Conservation (phyloP, 2,888 invertebrate genomes). For the Microplitis manilae region DNA sequence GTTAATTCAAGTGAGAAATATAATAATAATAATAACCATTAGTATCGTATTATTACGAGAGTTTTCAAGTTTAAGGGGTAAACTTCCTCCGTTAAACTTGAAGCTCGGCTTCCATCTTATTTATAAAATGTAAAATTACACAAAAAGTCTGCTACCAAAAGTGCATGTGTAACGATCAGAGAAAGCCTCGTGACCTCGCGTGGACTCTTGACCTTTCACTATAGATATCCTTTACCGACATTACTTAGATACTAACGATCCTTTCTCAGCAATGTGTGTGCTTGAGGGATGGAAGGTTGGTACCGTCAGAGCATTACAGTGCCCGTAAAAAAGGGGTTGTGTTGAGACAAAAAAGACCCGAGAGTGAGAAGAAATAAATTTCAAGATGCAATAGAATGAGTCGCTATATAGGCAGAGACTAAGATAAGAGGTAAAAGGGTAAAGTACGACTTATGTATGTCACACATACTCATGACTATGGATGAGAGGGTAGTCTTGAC, state of each 20-base stretch:
- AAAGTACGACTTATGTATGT: slow-evolving; percentile 56
- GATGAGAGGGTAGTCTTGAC: slow-evolving; percentile 57
- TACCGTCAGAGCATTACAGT: neutral
- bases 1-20: neutral
- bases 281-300: neutral
- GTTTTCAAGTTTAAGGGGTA: neutral
- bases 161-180: neutral
- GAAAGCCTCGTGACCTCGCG: slow-evolving; percentile 55
- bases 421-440: slow-evolving; percentile 37
- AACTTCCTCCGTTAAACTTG: neutral
- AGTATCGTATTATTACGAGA: neutral
- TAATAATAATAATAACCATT: neutral
- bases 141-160: slow-evolving; percentile 36
- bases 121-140: slow-evolving; percentile 42
- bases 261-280: slow-evolving; percentile 51
- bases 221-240: slow-evolving; percentile 63
- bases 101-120: neutral
- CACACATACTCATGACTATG: slow-evolving; percentile 66
- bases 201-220: slow-evolving; percentile 68
- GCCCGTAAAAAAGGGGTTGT: neutral
- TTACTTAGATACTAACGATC: slow-evolving; percentile 65
- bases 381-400: slow-evolving; percentile 38
- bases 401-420: slow-evolving; percentile 17
- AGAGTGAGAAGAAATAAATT: slow-evolving; percentile 28
- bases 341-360: neutral